These are phyloP conservation scores for Pachyrhynchus sulphureomaculatus DNA, from an alignment of 1,140 invertebrate genomes.

Conservation along the genomic window DNA sequence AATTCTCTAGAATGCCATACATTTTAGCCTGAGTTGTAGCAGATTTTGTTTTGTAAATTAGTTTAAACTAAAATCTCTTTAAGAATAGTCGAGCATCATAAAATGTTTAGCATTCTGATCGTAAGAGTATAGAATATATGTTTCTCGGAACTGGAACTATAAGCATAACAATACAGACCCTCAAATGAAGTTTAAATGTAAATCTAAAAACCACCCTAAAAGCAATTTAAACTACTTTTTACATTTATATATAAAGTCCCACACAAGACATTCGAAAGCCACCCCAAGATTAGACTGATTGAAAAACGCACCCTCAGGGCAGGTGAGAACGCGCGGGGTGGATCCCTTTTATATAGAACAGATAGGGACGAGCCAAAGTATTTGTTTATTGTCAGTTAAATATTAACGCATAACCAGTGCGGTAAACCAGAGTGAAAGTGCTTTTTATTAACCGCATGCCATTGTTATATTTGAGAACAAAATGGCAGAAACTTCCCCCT, in stretches of 20 bases:
- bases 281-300: slow-evolving; percentile 34
- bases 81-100: no score
- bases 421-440: slow-evolving; percentile 33
- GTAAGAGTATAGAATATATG: no score
- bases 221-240: slow-evolving; percentile 18
- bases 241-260: slow-evolving; percentile 18
- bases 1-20: no score
- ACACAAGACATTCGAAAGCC: slow-evolving; percentile 17
- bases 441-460: slow-evolving; percentile 40
- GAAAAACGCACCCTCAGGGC: slow-evolving; percentile 40
- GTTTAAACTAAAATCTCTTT: no score
- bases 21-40: no score
- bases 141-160: no score
- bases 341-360: slow-evolving; percentile 18
- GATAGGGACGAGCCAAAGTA: slow-evolving; percentile 39
- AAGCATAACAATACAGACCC: no score
- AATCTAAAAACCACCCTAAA: neutral
- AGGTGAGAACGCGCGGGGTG: slow-evolving; percentile 44
- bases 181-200: neutral
- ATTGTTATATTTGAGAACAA: slow-evolving; percentile 34
- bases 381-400: slow-evolving; percentile 40
- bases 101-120: no score
- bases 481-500: slow-evolving; percentile 32
- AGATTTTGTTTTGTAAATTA: no score
- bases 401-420: slow-evolving; percentile 40